A percentile compares a stretch with the other conserved stretches of the same genome.
Conservation (phyloP, 2,888 invertebrate species). For the Caenorhabditis sp. region DNA sequence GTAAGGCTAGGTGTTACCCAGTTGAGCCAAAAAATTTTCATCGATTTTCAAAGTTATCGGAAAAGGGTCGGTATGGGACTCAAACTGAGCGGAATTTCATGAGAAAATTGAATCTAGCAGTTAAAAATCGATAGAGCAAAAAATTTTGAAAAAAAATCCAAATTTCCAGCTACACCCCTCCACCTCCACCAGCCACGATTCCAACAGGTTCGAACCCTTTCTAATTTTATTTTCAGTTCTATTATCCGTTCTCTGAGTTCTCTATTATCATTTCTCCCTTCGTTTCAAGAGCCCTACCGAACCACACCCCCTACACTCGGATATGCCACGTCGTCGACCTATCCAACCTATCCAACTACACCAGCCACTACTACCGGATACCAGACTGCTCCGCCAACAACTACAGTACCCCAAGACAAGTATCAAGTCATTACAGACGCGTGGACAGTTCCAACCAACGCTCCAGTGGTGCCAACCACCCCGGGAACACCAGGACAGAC, state of each 20-base stretch:
- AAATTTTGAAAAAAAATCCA: no score
- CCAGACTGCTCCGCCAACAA: constrained; percentile 17
- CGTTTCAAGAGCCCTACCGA: background rate
- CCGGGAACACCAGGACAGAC: background rate
- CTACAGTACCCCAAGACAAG: background rate
- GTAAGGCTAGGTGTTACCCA: no score
- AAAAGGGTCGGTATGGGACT: no score
- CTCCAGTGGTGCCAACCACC: background rate
- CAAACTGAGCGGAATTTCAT: no score
- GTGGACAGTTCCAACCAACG: background rate
- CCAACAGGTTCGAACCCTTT: constrained; percentile 14
- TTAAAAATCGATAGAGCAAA: no score
- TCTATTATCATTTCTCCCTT: background rate
- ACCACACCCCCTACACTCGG: background rate
- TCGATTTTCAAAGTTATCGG: no score
- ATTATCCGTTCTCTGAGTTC: background rate
- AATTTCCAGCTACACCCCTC: constrained; percentile 22
- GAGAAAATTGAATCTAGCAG: no score
- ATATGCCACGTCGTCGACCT: background rate
- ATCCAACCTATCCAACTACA: constrained; percentile 3
- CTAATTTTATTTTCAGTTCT: background rate
- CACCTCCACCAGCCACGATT: background rate
- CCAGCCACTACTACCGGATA: constrained; percentile 19
- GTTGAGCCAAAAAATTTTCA: no score
- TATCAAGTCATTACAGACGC: constrained; percentile 14